Conservation (phyloP, 2,888 invertebrate species). For the Syrphus vitripennis region DNA sequence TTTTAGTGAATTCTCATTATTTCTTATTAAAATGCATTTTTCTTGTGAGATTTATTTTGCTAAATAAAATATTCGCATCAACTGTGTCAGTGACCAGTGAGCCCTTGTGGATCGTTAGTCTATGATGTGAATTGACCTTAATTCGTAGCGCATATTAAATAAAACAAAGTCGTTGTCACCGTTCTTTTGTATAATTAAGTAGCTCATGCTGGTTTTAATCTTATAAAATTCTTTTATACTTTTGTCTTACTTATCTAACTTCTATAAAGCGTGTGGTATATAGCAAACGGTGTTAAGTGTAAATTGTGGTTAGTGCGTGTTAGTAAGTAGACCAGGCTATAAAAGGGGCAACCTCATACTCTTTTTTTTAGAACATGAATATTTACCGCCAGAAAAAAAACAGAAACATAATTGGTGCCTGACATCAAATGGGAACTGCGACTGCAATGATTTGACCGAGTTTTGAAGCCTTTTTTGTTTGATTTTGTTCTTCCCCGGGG, state of each 20-base stretch:
- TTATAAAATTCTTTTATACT: slow-evolving; percentile 11
- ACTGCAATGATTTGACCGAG: slow-evolving; percentile 55
- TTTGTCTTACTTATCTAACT: background rate
- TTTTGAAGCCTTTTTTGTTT: slow-evolving; percentile 2
- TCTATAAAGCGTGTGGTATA: slow-evolving; percentile 1
- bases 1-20: background rate
- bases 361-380: background rate
- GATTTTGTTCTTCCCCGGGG: background rate
- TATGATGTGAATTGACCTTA: slow-evolving; percentile 37
- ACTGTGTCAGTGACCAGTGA: slow-evolving; percentile 42
- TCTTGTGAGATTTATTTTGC: background rate
- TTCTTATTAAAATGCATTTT: background rate
- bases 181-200: background rate
- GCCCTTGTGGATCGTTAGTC: background rate
- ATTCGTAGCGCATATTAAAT: slow-evolving; percentile 1
- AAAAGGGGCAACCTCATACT: background rate
- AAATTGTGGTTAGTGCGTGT: slow-evolving; percentile 7
- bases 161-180: slow-evolving; percentile 4
- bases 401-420: slow-evolving; percentile 44
- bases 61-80: background rate
- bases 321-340: background rate
- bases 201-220: slow-evolving; percentile 11
- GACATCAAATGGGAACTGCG: background rate
- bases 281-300: slow-evolving; percentile 22
- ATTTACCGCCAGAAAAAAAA: background rate